phyloP scores from a whole-genome alignment of 2,888 invertebrate genomes.

The Diaprepes abbreviatus region DNA sequence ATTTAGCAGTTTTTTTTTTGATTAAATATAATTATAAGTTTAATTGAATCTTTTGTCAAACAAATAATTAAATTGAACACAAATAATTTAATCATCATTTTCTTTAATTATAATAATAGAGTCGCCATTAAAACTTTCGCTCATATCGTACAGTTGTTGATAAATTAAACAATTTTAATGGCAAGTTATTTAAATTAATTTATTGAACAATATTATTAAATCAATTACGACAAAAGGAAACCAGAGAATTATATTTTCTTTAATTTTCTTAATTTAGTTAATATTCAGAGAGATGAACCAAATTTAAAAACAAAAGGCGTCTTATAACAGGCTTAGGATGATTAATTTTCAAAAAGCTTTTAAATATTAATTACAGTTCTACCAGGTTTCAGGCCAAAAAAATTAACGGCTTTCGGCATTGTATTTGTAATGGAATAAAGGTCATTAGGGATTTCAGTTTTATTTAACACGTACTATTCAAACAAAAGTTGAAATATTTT shows the following conservation, averaged over 20 bases:
- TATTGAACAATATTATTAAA: background rate
- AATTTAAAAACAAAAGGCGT: constrained; percentile 9
- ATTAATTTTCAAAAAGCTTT: constrained; percentile 23
- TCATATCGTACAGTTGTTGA: background rate
- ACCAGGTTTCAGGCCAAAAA: background rate
- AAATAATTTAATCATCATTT: background rate
- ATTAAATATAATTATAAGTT: too few relatives aligned
- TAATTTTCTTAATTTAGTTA: background rate
- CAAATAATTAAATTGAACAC: background rate
- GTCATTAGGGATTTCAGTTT: too few relatives aligned
- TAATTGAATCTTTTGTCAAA: background rate
- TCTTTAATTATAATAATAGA: background rate
- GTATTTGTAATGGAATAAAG: too few relatives aligned
- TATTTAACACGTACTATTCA: too few relatives aligned
- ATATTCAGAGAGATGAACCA: background rate
- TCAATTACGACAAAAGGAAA: background rate
- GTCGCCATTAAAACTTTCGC: background rate
- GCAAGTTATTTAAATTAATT: background rate
- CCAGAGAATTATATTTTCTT: background rate
- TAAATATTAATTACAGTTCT: constrained; percentile 18
- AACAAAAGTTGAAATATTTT: too few relatives aligned
- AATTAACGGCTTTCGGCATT: background rate
- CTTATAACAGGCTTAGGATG: background rate
- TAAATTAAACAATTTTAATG: background rate
- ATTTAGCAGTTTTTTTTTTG: too few relatives aligned